Conservation (phyloP, 2,113 vertebrate species). For the Nibea coibor region DNA sequence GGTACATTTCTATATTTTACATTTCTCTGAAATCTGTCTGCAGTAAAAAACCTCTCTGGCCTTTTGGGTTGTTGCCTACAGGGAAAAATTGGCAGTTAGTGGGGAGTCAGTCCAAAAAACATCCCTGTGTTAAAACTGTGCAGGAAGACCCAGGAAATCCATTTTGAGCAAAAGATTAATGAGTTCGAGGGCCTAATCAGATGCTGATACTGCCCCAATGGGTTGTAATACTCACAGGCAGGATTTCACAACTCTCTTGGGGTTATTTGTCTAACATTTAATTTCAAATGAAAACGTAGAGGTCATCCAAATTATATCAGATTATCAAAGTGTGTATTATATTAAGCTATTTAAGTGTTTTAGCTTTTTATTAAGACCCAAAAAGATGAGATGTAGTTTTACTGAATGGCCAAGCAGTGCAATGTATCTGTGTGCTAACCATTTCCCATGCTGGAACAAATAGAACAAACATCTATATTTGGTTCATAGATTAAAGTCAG, state of each 20-base stretch:
- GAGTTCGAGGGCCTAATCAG: background rate
- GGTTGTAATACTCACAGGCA: too few relatives aligned
- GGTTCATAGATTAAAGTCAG: constrained; percentile 22
- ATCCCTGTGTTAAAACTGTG: background rate
- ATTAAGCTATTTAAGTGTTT: background rate
- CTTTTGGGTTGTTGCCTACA: background rate
- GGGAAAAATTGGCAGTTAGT: background rate
- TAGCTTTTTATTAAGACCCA: background rate
- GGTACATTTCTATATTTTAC: constrained; percentile 5
- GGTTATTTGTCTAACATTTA: background rate
- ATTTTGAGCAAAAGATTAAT: background rate
- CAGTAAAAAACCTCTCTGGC: background rate
- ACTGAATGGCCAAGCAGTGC: background rate
- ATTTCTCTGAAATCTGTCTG: constrained; percentile 6
- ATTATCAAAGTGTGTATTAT: background rate
- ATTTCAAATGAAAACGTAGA: too few relatives aligned
- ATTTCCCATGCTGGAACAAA: background rate
- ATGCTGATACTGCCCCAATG: background rate
- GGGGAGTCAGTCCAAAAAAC: background rate
- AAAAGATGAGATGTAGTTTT: background rate
- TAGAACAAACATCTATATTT: background rate
- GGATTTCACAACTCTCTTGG: background rate
- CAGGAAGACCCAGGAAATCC: background rate
- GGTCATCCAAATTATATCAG: background rate
- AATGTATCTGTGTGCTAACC: background rate